Conservation (phyloP, 2,113 vertebrate species). For the Mixornis gularis region DNA sequence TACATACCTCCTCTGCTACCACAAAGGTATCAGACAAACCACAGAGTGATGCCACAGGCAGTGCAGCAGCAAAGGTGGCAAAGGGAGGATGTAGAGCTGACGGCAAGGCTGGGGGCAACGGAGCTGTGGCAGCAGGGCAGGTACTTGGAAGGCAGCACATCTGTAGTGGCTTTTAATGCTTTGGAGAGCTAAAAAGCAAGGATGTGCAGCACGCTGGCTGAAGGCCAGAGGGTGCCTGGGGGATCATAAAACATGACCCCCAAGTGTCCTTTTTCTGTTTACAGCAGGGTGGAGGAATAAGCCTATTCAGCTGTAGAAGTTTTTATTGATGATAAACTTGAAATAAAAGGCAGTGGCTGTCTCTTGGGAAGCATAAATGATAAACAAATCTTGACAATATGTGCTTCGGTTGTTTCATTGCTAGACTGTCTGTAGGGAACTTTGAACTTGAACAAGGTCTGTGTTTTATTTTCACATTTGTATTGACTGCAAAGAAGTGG, state of each 20-base stretch:
- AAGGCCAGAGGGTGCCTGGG: not conserved
- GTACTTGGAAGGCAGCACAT: not conserved
- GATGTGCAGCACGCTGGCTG: not conserved
- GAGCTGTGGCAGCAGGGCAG: not conserved
- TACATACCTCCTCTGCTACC: not conserved
- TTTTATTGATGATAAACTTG: slow-evolving; percentile 24
- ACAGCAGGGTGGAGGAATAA: not conserved
- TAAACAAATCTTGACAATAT: not conserved
- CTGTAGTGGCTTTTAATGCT: not conserved
- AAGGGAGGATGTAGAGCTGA: not conserved
- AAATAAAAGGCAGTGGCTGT: not conserved
- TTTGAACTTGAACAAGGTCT: not conserved
- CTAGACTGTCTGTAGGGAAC: not conserved
- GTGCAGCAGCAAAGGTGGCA: not conserved
- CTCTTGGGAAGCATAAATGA: not conserved
- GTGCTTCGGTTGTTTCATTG: not conserved
- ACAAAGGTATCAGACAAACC: rapidly evolving
- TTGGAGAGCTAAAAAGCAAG: not conserved
- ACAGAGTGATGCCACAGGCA: not conserved
- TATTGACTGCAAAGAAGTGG: not conserved
- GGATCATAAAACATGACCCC: not conserved
- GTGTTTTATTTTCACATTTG: not conserved
- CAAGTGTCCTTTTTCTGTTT: not conserved
- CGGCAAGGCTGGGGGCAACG: rapidly evolving
- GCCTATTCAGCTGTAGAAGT: not conserved